A percentile compares a stretch with the other conserved stretches of the same genome.
These are phyloP conservation scores for Watsonalla cultraria DNA, from an alignment of 2,888 invertebrate genomes.

Conservation along the genomic window DNA sequence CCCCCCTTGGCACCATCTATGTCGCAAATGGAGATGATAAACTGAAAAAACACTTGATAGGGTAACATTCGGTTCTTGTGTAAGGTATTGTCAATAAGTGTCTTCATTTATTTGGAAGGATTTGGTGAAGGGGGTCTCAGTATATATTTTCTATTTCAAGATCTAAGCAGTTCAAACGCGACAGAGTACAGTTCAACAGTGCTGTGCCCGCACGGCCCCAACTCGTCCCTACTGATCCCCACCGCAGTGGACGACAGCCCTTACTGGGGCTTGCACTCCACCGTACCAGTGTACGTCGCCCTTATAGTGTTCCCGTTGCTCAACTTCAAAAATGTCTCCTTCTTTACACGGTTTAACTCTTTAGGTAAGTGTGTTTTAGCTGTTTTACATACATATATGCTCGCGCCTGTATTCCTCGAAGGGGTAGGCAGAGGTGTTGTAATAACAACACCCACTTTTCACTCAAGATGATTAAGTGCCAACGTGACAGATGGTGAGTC, in stretches of 20 bases:
- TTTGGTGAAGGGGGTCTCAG: too few species aligned
- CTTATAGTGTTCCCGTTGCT: slow-evolving; percentile 88
- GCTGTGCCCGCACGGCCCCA: slow-evolving; percentile 59
- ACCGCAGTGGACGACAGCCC: slow-evolving; percentile 51
- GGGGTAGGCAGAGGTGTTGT: too few species aligned
- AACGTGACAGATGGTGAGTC: too few species aligned
- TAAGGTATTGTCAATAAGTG: too few species aligned
- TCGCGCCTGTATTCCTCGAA: neutral
- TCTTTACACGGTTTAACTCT: slow-evolving; percentile 95
- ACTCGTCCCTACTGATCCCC: slow-evolving; percentile 37
- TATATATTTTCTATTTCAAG: too few species aligned
- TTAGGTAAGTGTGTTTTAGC: slow-evolving; percentile 80
- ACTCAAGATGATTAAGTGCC: too few species aligned
- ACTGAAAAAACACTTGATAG: too few species aligned
- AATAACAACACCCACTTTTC: too few species aligned
- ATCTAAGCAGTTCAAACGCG: slow-evolving; percentile 36
- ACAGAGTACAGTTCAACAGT: slow-evolving; percentile 45
- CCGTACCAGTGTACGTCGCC: slow-evolving; percentile 89
- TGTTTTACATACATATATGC: neutral
- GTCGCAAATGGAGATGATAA: too few species aligned
- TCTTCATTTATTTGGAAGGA: too few species aligned
- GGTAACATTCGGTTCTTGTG: too few species aligned
- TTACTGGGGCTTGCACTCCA: slow-evolving; percentile 86
- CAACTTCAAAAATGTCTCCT: slow-evolving; percentile 91
- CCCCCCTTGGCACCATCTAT: too few species aligned